Evolutionary conservation across 2,113 vertebrate genomes (phyloP).

Genomic region (Indicator indicator): DNA sequence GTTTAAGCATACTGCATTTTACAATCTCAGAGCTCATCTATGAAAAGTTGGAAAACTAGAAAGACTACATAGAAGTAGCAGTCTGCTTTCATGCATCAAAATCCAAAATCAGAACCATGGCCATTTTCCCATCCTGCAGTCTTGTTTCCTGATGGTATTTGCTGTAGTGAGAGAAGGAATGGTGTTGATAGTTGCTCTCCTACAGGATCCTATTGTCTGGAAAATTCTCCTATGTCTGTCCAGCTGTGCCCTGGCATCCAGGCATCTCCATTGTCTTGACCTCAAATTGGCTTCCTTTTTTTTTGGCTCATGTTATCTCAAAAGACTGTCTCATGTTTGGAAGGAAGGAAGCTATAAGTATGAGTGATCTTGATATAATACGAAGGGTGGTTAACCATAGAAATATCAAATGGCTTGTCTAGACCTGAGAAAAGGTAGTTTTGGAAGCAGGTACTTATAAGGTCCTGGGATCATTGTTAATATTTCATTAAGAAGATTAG

Average conservation of each 20-base stretch:
- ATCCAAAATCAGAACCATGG: not conserved
- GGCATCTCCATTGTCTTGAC: not conserved
- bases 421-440: not conserved
- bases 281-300: not conserved
- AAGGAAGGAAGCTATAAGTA: not conserved
- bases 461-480: not conserved
- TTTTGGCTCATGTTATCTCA: not conserved
- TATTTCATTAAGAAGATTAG: not conserved
- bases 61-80: not conserved
- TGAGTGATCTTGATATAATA: not conserved
- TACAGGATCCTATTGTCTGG: not conserved
- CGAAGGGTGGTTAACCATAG: not conserved
- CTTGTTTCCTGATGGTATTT: not conserved
- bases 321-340: not conserved
- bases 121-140: not conserved
- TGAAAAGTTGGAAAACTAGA: not conserved
- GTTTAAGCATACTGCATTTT: not conserved
- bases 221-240: not conserved
- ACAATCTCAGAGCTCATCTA: not conserved
- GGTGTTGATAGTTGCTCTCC: not conserved
- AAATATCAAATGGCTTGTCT: not conserved
- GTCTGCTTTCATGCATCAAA: not conserved
- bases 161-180: not conserved
- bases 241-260: not conserved
- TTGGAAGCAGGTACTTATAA: not conserved